Conservation (phyloP, 2,113 vertebrate genomes). For the Aspiorhynchus laticeps region DNA sequence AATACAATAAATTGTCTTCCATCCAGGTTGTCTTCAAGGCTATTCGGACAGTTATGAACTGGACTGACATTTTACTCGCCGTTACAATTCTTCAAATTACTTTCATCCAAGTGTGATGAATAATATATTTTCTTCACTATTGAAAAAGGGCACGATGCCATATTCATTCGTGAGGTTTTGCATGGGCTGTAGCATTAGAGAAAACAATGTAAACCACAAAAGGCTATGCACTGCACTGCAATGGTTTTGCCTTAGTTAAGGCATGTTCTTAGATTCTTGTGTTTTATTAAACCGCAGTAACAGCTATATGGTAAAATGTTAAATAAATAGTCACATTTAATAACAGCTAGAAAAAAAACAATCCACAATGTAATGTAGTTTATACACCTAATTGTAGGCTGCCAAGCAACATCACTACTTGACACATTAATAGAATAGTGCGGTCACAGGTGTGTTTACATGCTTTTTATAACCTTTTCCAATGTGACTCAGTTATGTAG, state of each 20-base stretch:
- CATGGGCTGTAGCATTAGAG: neutral
- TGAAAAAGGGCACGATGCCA: neutral
- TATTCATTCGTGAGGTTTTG: neutral
- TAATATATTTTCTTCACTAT: neutral
- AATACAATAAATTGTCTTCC: constrained; percentile 33
- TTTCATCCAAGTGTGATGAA: constrained; percentile 14
- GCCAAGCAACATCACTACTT: neutral
- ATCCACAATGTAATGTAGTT: neutral
- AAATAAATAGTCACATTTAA: neutral
- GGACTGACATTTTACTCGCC: constrained; percentile 13
- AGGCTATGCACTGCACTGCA: neutral
- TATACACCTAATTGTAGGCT: neutral
- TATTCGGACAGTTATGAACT: constrained; percentile 36
- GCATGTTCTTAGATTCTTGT: neutral
- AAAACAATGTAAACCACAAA: neutral
- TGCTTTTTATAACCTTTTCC: neutral
- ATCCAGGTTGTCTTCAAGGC: constrained; percentile 45
- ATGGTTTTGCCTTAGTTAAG: neutral
- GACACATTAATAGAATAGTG: neutral
- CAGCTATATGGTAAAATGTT: neutral
- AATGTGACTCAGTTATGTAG: neutral
- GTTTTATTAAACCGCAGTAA: too few species aligned
- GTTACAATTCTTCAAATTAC: constrained; percentile 29
- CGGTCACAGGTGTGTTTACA: neutral
- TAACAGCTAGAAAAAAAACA: neutral